These are phyloP conservation scores for Neolamprologus brichardi DNA, from an alignment of 2,113 vertebrate genomes.

Conservation along the genomic window DNA sequence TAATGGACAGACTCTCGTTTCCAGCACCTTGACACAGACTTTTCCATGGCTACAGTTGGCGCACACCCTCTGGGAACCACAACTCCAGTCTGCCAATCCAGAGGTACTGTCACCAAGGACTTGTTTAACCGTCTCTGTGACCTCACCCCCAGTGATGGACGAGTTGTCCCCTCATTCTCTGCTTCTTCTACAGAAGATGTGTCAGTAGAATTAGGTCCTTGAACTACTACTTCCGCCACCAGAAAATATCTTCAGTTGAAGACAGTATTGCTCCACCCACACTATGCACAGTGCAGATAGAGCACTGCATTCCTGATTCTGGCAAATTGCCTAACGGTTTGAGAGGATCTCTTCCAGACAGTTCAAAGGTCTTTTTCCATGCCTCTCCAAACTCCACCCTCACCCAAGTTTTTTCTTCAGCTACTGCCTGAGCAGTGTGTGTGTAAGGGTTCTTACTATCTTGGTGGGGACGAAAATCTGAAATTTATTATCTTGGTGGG, in stretches of 20 bases:
- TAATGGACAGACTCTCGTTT: not conserved
- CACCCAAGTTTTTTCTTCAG: not conserved
- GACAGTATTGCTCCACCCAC: not conserved
- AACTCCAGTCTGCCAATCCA: not conserved
- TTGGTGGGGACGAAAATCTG: not conserved
- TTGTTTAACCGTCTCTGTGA: not conserved
- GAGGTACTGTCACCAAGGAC: not conserved
- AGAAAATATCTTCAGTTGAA: not conserved
- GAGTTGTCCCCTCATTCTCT: not conserved
- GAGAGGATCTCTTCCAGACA: not conserved
- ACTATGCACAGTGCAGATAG: not conserved
- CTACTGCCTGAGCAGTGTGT: not conserved
- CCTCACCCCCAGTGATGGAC: not conserved
- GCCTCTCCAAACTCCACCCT: not conserved
- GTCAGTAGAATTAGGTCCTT: not conserved
- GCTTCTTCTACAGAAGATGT: not conserved
- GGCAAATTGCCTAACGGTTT: not conserved
- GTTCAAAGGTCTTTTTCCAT: not conserved
- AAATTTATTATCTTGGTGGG: not conserved
- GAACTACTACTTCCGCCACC: not conserved
- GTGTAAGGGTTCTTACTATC: not conserved
- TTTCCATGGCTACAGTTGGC: not conserved
- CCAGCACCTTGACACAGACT: not conserved
- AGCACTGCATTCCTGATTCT: not conserved
- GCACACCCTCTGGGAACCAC: not conserved